Base-by-base conservation (phyloP, 1,140 invertebrate species). In the Drosophila melanica region DNA sequence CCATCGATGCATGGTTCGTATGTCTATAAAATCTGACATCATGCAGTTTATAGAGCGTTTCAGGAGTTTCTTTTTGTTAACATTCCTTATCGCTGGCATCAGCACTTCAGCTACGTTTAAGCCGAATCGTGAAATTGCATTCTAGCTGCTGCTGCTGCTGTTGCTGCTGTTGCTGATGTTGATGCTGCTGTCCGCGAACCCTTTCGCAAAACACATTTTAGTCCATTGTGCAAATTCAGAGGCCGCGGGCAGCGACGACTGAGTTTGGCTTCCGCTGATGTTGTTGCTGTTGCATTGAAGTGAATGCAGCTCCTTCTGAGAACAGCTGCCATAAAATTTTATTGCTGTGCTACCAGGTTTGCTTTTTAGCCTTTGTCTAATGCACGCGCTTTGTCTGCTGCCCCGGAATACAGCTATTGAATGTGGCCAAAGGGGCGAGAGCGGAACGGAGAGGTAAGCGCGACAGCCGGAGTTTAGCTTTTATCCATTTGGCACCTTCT, bases 341-440 rank as follows among this genome's bases (percentile, higher is more conserved):
- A 89, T 89, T 89, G 79, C 79, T 11, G 8, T 63, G 84, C 84
- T 89, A 89, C 84, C 85, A 47, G 84, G 72, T 77, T 75, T 64
- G 73, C 14, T 75, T 75, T 84, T 74, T 51, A 62, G 76, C 51
- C 72, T 84, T 77, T 87, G 71, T 79, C 75, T 85, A 80, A 80
- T 85, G 73, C 66, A 48, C 44, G 16, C 66, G 66, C 51, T 51
- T 16, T 14, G 64, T 57, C 18, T 12, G 44, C 50, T 41, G 59
- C 18, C 5, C 27, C 10, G 39, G 39, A 5, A 23, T 23, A 23
- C 6, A 41, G n/a, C 37, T 12, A 39, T 39, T 39, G 11, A 39
- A 4, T 37, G 7, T 39, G 37, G 11, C 12, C 11, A 12, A n/a
- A n/a, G n/a, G 12, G 39, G 4, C n/a, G n/a, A n/a, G 1, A 6